Evolutionary conservation across 2,888 invertebrate genomes (phyloP).

Genomic region (Branchipolynoe longqiensis): DNA sequence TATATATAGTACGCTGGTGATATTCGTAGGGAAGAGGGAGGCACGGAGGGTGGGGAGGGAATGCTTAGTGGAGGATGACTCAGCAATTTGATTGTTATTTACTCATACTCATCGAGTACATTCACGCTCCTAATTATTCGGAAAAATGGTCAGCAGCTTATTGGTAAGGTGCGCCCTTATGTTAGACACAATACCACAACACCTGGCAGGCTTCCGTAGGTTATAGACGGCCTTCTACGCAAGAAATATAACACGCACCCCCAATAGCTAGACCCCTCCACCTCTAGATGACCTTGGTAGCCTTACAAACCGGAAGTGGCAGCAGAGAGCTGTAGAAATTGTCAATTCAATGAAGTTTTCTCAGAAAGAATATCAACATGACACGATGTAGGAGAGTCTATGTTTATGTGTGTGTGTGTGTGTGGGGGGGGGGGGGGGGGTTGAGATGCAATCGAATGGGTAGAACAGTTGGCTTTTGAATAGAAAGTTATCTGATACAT

Average conservation of each 20-base stretch:
- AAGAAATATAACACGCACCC: background rate
- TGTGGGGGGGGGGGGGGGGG: background rate
- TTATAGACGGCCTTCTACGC: background rate
- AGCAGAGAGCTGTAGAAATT: background rate
- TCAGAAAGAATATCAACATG: background rate
- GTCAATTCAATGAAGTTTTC: background rate
- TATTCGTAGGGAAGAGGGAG: too few species aligned
- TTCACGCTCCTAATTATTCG: too few species aligned
- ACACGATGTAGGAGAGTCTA: background rate
- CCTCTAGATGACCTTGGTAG: background rate
- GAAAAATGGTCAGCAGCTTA: too few species aligned
- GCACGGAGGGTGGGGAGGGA: too few species aligned
- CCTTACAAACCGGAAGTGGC: background rate
- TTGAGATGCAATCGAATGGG: background rate
- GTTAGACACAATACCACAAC: conserved; percentile 42
- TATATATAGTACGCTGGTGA: too few species aligned
- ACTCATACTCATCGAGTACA: too few species aligned
- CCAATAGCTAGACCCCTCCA: background rate
- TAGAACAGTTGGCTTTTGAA: background rate
- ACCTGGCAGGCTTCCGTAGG: conserved; percentile 14
- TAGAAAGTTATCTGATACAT: background rate
- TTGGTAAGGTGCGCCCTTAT: too few species aligned
- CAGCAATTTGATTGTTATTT: too few species aligned
- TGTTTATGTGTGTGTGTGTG: background rate
- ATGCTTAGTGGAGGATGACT: too few species aligned